Conservation (phyloP, 92 coral and sea anemone genomes). For the Montipora capitata region DNA sequence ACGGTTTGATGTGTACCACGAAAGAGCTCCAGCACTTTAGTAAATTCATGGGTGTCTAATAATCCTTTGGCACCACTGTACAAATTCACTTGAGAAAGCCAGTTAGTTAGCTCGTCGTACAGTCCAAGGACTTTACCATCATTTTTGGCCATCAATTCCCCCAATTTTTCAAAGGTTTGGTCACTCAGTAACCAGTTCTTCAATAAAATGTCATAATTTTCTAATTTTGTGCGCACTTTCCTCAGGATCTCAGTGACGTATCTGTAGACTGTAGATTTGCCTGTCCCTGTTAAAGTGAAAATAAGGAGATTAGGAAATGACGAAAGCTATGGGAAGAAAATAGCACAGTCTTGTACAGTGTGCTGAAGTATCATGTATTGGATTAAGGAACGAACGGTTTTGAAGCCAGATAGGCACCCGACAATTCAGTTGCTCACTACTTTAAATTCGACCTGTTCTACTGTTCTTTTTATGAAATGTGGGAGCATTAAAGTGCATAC, state of each 20-base stretch:
- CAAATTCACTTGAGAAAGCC: constrained; percentile 48
- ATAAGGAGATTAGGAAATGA: too few relatives aligned
- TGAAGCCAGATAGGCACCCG: too few relatives aligned
- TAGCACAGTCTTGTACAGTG: too few relatives aligned
- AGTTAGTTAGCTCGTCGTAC: constrained; percentile 46
- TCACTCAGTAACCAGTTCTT: constrained; percentile 54
- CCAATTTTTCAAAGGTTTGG: constrained; percentile 47
- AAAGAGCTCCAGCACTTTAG: constrained; percentile 35
- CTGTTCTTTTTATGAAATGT: too few relatives aligned
- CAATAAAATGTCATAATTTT: not conserved
- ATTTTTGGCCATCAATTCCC: constrained; percentile 28
- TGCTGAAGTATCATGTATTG: too few relatives aligned
- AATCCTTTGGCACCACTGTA: constrained; percentile 51
- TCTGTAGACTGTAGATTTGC: constrained; percentile 42
- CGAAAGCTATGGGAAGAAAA: too few relatives aligned
- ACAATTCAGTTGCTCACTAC: too few relatives aligned
- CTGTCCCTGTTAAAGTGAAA: constrained; percentile 4
- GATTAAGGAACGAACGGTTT: too few relatives aligned
- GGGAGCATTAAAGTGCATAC: too few relatives aligned
- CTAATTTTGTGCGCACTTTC: not conserved
- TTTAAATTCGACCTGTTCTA: too few relatives aligned
- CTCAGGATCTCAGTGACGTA: constrained; percentile 1
- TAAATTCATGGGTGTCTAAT: constrained; percentile 38
- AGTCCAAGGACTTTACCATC: constrained; percentile 34
- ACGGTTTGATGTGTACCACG: constrained; percentile 15